Evolutionary conservation across 2,888 invertebrate species (phyloP).

Genomic region (Lithophane semibrunnea): DNA sequence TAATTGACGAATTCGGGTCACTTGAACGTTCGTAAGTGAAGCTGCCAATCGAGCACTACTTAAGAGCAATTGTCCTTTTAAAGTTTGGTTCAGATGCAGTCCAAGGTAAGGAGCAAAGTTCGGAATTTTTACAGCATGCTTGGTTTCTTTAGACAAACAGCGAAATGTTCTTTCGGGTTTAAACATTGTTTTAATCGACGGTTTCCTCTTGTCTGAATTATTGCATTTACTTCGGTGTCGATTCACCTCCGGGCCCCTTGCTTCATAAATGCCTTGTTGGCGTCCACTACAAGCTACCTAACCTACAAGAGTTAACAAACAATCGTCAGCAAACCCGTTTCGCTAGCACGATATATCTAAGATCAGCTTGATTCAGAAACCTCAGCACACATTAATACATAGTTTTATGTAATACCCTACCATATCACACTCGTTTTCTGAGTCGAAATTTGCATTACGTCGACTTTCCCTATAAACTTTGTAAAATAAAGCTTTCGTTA

Average conservation of each 20-base stretch:
- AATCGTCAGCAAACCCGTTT: constrained; percentile 5
- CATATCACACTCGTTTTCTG: not conserved
- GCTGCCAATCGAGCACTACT: constrained; percentile 38
- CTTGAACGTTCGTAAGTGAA: constrained; percentile 33
- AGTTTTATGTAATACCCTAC: constrained; percentile 1
- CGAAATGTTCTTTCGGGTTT: not conserved
- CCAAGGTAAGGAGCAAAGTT: constrained; percentile 2
- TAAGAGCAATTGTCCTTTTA: constrained; percentile 39
- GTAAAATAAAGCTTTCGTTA: constrained; percentile 38
- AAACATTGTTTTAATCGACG: not conserved
- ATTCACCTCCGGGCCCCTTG: not conserved
- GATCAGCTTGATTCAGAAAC: constrained; percentile 5
- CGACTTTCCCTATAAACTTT: constrained; percentile 10
- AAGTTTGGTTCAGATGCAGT: constrained; percentile 14
- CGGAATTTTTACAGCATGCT: not conserved
- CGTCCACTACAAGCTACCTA: not conserved
- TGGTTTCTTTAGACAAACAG: not conserved
- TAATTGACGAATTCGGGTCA: constrained; percentile 53
- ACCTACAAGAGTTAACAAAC: constrained; percentile 17
- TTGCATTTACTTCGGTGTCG: constrained; percentile 4
- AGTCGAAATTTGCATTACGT: constrained; percentile 4
- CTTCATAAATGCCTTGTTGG: constrained; percentile 11
- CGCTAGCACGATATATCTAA: not conserved
- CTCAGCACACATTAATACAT: not conserved
- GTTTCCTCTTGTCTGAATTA: not conserved